Evolutionary conservation across 2,113 vertebrate species (phyloP).

Genomic region (Phalacrocorax aristotelis): DNA sequence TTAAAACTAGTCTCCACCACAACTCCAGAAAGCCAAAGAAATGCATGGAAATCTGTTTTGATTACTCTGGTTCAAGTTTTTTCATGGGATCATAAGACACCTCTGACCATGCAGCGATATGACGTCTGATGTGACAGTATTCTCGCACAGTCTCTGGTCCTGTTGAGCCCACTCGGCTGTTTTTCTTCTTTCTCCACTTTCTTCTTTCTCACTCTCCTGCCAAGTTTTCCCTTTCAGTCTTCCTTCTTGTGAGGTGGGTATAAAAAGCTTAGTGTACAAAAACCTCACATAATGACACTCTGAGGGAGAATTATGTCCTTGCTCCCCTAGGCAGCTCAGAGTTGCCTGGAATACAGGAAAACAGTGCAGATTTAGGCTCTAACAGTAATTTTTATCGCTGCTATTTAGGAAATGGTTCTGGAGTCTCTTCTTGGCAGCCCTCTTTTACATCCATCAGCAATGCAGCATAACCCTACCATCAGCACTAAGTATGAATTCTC

Average conservation of each 20-base stretch:
- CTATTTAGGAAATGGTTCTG: conserved; percentile 44
- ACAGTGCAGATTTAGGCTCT: not conserved
- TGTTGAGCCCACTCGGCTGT: not conserved
- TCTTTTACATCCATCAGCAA: conserved; percentile 35
- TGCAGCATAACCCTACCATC: not conserved
- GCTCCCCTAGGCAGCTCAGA: not conserved
- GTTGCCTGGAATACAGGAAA: conserved; percentile 21
- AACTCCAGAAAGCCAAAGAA: not conserved
- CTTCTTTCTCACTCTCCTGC: not conserved
- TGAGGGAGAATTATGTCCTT: not conserved
- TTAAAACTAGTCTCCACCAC: not conserved
- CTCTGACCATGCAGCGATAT: accelerated
- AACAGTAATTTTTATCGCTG: conserved; percentile 27
- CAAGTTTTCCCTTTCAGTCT: not conserved
- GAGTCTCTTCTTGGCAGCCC: conserved; percentile 34
- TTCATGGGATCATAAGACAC: not conserved
- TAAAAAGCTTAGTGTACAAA: conserved; percentile 12
- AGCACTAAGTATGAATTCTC: conserved; percentile 36
- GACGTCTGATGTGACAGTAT: accelerated
- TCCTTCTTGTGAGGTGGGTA: conserved; percentile 12
- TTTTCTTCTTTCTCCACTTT: conserved; percentile 18
- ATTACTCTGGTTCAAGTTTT: not conserved
- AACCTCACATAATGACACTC: conserved; percentile 22
- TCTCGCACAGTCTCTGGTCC: not conserved
- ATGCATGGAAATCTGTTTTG: not conserved